Evolutionary conservation across 2,113 vertebrate genomes (phyloP).

Genomic region (Opisthocomus hoazin): DNA sequence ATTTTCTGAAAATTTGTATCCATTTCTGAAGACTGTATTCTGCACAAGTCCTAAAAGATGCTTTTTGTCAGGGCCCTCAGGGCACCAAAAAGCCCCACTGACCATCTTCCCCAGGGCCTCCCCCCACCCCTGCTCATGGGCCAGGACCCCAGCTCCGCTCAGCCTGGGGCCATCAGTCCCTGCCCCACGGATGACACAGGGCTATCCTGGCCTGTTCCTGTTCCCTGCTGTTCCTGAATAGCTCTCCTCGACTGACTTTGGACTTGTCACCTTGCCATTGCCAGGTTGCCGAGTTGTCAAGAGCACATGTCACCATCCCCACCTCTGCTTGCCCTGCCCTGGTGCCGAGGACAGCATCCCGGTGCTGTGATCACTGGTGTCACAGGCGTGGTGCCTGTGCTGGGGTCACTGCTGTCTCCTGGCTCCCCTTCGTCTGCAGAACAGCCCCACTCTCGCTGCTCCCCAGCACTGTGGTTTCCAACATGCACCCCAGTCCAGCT

Average conservation of each 20-base stretch:
- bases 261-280: not conserved
- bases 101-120: not conserved
- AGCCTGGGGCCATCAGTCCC: too few relatives aligned
- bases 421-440: not conserved
- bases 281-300: not conserved
- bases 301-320: too few relatives aligned
- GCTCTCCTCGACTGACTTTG: not conserved
- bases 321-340: not conserved
- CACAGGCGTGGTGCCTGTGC: accelerated
- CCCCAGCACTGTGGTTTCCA: not conserved
- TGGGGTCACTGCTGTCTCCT: not conserved
- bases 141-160: not conserved
- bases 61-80: not conserved
- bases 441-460: not conserved
- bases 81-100: not conserved
- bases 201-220: accelerated
- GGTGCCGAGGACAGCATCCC: accelerated
- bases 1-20: too few relatives aligned
- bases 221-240: not conserved
- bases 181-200: not conserved
- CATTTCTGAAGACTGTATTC: not conserved
- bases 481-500: not conserved
- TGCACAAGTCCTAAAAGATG: not conserved
- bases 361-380: accelerated
- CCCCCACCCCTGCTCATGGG: not conserved